A percentile compares a stretch with the other conserved stretches of the same genome.
phyloP scores from a whole-genome alignment of 2,888 invertebrate genomes.

The Sturmia bella region DNA sequence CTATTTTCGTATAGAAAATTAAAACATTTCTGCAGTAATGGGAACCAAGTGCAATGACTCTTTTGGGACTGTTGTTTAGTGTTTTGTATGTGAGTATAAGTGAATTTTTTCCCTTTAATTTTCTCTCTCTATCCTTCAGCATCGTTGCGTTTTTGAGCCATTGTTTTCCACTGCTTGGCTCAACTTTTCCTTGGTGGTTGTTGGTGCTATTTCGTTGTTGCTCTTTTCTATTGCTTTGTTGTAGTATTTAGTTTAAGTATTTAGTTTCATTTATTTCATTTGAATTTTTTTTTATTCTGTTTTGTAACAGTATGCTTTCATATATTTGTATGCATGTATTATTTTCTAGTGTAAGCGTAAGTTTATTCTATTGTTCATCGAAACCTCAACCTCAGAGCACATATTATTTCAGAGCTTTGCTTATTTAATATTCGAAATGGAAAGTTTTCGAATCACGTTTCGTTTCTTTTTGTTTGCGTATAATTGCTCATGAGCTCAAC shows the following conservation, averaged over 20 bases:
- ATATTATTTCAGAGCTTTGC: conserved; percentile 61
- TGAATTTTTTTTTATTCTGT: conserved; percentile 15
- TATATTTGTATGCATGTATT: neutral
- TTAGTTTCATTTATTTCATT: conserved; percentile 13
- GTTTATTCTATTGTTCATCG: conserved; percentile 40
- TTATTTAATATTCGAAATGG: conserved; percentile 68
- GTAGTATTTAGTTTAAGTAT: conserved; percentile 50
- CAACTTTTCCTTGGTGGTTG: conserved; percentile 49
- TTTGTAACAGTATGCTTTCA: neutral
- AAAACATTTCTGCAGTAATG: conserved; percentile 65
- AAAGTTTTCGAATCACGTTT: conserved; percentile 68
- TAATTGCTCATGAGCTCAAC: conserved; percentile 22
- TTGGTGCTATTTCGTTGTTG: conserved; percentile 43
- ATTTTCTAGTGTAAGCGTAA: conserved; percentile 28
- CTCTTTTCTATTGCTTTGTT: conserved; percentile 56
- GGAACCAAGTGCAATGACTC: conserved; percentile 68
- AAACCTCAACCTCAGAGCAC: conserved; percentile 60
- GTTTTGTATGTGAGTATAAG: conserved; percentile 13
- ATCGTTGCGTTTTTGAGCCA: conserved; percentile 37
- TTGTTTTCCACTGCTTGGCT: conserved; percentile 51
- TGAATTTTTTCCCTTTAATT: conserved; percentile 8
- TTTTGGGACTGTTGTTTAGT: conserved; percentile 58
- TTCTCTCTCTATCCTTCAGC: conserved; percentile 24
- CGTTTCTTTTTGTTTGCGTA: conserved; percentile 39
- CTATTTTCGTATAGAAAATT: conserved; percentile 60